Evolutionary conservation across 2,888 invertebrate genomes (phyloP), one percentile per base, ranked within the genome.

Genomic region (Rhimphoctona megacephalus): DNA sequence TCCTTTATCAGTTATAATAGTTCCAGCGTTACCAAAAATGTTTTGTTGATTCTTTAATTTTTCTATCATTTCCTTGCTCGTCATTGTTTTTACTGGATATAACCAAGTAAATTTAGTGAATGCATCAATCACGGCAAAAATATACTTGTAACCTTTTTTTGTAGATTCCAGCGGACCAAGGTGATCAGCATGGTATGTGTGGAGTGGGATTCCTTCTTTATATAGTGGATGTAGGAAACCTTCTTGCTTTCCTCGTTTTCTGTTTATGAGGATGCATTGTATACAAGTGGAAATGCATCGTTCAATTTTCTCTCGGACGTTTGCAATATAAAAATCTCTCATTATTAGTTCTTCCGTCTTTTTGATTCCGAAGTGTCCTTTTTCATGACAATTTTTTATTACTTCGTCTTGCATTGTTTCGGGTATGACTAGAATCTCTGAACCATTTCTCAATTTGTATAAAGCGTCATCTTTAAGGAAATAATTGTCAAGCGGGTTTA

Each of bases 151-250:
- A 2, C 11, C 70, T 77, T 92, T 92, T 17, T 85, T 83, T 1
- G 92, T 92, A 17, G 89, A 85, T 11, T 74, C 66, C 76, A 93
- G 52, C 0, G 93, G 93, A 22, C 93, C 94, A 0, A 94, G 61
- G 66, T 93, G 94, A 72, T 94, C 94, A 7, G 92, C 70, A 57
- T 93, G 92, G n/a, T 89, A 91, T 0, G 92, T 93, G 8, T 90
- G 64, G 3, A 93, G 73, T 5, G 93, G 93, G 2, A 76, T 66
- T 2, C 88, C 90, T 19, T 87, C 92, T 70, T 94, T 94, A 9
- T 91, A 88, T 1, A 94, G 90, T 0, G 91, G 89, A 64, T 91
- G 64, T 33, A 94, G 85, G 6, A 89, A 89, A 36, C 93, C 93
- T 88, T 93, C 92, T 46, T 90, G 88, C 79, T 92, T 94, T 0